Base-by-base conservation (phyloP, 1,140 invertebrate species). In the Anoplolepis gracilipes region DNA sequence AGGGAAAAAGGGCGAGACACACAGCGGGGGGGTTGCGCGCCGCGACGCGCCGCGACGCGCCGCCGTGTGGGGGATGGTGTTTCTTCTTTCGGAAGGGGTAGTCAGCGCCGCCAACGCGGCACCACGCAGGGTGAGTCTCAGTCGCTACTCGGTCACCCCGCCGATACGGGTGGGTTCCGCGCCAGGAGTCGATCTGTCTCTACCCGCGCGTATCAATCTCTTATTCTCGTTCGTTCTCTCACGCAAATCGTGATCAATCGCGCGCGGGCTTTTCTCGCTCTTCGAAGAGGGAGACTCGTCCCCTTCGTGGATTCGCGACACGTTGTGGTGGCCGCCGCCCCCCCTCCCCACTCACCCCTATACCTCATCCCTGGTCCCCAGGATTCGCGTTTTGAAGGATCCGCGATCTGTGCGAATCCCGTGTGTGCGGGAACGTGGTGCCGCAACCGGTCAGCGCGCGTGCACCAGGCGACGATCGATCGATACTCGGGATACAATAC, bases 91-190 rank as follows among this genome's bases (percentile, higher is more conserved):
- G 55, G 85, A 49, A n/a, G 46, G 90, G 89, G 89, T 92, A 93
- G 92, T 92, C 91, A 93, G 92, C 92, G 92, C 92, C 92, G 89
- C 92, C 78, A 82, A 13, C 16, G 46, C 78, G 76, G 46, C 28
- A 82, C 57, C 90, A 86, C 87, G 86, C 87, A 89, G 90, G 92
- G 91, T 90, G 82, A 90, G 89, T 90, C 53, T 90, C 92, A 93
- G 93, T 94, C 91, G 84, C 88, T 87, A 93, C 91, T 93, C 92
- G 92, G 92, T 93, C 89, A 93, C 90, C 90, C 91, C 91, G 82
- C 87, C 86, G 89, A 90, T 19, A 88, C 91, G 93, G 92, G 65
- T 89, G 90, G 84, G 33, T 90, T 81, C 75, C 46, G 46, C 46
- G 46, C 46, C 81, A 36, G 28, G 42, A 49, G 62, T 53, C n/a